Evolutionary conservation across 2,888 invertebrate species (phyloP).

Genomic region (Xestia rhomboidea): DNA sequence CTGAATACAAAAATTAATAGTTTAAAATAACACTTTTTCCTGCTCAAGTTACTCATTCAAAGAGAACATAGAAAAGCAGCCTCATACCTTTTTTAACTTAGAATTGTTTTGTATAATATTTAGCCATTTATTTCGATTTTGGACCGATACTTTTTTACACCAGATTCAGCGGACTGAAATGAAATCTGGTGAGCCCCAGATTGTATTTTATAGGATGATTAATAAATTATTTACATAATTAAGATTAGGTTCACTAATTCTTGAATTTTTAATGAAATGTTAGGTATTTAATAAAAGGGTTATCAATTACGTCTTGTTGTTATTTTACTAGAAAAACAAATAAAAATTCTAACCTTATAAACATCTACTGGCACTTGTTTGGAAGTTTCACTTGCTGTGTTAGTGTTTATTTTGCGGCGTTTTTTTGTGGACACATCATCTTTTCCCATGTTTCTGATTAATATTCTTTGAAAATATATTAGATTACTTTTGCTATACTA

Average conservation of each 20-base stretch:
- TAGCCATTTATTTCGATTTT: background rate
- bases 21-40: background rate
- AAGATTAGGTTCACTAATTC: background rate
- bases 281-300: background rate
- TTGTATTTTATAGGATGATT: background rate
- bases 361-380: constrained; percentile 90
- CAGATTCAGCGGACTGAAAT: background rate
- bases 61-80: background rate
- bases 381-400: constrained; percentile 78
- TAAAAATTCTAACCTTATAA: constrained; percentile 89
- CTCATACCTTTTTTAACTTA: background rate
- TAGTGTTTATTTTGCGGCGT: constrained; percentile 88
- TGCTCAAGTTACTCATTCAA: background rate
- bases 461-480: background rate
- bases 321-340: constrained; percentile 2
- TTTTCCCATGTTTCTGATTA: constrained; percentile 81
- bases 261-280: background rate
- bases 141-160: background rate
- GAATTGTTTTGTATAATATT: background rate
- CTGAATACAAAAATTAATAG: constrained; percentile 79
- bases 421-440: constrained; percentile 89
- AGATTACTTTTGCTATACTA: background rate
- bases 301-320: background rate
- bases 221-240: no score
- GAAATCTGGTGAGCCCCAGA: background rate